phyloP scores from a whole-genome alignment of 2,888 invertebrate genomes.

The Hemaris fuciformis region DNA sequence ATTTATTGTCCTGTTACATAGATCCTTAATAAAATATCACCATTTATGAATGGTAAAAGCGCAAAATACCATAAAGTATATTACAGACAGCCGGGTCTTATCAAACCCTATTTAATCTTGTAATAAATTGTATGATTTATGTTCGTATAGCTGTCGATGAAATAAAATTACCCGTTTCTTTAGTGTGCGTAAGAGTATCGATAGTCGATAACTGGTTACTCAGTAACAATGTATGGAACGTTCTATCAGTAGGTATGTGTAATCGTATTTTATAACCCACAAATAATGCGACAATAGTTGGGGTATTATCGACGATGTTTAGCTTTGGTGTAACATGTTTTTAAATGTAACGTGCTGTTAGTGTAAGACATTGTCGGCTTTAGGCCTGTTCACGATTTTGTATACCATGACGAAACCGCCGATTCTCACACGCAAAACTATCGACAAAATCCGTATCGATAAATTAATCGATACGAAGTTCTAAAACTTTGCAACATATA shows the following conservation, averaged over 20 bases:
- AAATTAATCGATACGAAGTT: too few relatives aligned
- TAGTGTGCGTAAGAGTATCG: not conserved
- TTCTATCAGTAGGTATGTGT: not conserved
- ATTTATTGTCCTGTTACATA: too few relatives aligned
- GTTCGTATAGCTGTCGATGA: too few relatives aligned
- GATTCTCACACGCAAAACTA: not conserved
- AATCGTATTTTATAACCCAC: slow-evolving; percentile 23
- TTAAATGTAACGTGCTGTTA: slow-evolving; percentile 38
- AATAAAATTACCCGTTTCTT: too few relatives aligned
- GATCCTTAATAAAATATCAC: too few relatives aligned
- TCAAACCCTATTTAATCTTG: too few relatives aligned
- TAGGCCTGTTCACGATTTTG: slow-evolving; percentile 21
- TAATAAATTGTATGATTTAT: too few relatives aligned
- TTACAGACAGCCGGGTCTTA: too few relatives aligned
- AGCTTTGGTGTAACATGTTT: slow-evolving; percentile 41
- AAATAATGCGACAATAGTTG: slow-evolving; percentile 47
- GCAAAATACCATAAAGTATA: too few relatives aligned
- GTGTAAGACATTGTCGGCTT: slow-evolving; percentile 35
- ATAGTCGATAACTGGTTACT: not conserved
- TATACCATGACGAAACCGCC: not conserved
- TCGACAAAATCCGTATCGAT: not conserved
- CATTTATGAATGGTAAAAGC: too few relatives aligned
- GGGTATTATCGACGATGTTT: slow-evolving; percentile 36
- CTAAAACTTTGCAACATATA: too few relatives aligned
- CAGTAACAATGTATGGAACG: not conserved